Conservation (phyloP, 2,797 vertebrate genomes). For the Manis pentadactyla region DNA sequence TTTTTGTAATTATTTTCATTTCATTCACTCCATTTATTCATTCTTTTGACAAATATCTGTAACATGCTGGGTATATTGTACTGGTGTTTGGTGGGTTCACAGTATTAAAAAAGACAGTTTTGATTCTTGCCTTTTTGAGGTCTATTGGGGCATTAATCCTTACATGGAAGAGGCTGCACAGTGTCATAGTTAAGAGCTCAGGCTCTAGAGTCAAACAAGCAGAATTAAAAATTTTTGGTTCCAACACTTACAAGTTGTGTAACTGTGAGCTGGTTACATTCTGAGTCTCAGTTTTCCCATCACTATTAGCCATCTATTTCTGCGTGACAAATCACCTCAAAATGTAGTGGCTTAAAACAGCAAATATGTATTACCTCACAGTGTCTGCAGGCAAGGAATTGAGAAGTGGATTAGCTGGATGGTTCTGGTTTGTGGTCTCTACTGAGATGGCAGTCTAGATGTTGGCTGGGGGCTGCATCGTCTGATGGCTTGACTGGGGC, state of each 20-base stretch:
- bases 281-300: neutral
- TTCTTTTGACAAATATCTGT: neutral
- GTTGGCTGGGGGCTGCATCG: neutral
- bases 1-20: constrained; percentile 31
- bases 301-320: neutral
- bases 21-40: neutral
- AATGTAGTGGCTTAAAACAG: neutral
- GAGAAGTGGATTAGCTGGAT: neutral
- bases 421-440: neutral
- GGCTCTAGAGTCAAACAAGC: neutral
- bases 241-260: neutral
- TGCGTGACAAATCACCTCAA: neutral
- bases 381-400: neutral
- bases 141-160: neutral
- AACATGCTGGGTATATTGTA: neutral
- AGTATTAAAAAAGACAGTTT: neutral
- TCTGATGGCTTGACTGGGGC: neutral
- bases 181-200: neutral
- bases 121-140: neutral
- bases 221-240: neutral
- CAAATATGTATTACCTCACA: neutral
- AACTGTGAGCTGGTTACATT: neutral
- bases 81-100: neutral
- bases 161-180: neutral
- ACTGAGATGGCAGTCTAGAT: neutral